Base-by-base conservation (phyloP, 2,113 vertebrate genomes). In the Boleophthalmus pectinirostris region DNA sequence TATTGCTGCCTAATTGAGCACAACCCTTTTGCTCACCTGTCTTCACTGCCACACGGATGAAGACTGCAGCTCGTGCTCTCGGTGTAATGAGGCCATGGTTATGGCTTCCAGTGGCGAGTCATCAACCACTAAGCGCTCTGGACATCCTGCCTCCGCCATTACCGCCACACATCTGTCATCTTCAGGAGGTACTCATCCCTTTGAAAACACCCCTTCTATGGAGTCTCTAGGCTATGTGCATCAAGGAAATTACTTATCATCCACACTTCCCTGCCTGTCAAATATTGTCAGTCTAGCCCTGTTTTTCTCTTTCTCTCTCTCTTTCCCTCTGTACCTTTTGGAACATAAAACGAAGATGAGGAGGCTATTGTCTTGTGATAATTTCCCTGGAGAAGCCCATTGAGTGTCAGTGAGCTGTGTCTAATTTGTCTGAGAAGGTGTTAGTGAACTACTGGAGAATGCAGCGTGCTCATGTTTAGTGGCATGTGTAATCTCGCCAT, bases 391-490 rank as follows among this genome's bases (percentile, higher is more conserved):
- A 78, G 78, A 80, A 87, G 79, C 83, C 82, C 80, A 89, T 91
- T 89, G 84, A 88, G 87, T 72, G 81, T 75, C 74, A 88, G 77
- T 83, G 79, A 84, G 86, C 88, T 89, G 90, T 92, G 90, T 90
- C 92, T 92, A 92, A 89, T 91, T 89, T 92, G 86, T 90, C 91
- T 86, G 84, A 75, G 88, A 87, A 89, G 89, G 88, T 90, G 89
- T 90, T 86, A 57, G 77, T 84, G 72, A 87, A 80, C 80, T 87
- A 83, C 81, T 83, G 82, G 74, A 83, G 80, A 85, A 88, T 82
- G 85, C 79, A 81, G 70, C 80, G 78, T 88, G 79, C 49, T 88
- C 73, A 65, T 87, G 75, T 89, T 91, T 89, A 82, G 83, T 78
- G 87, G 85, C 79, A 82, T 72, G 82, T 86, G 88, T 89, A 91